Evolutionary conservation across 2,113 vertebrate species (phyloP).

Genomic region (Phaetusa simplex): DNA sequence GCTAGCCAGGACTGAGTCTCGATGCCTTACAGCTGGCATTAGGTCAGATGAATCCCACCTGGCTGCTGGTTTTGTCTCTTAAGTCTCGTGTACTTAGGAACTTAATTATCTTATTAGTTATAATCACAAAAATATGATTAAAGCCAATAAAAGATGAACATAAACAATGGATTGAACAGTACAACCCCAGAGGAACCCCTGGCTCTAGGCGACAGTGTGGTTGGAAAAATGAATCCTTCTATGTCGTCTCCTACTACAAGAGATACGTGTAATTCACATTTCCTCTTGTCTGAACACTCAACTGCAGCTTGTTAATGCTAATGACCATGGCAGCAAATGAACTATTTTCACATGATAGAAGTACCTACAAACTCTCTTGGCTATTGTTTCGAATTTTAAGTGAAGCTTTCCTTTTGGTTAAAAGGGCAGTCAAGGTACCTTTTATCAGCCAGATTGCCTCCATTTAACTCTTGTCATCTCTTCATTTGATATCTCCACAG

Average conservation of each 20-base stretch:
- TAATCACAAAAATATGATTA: slow-evolving; percentile 34
- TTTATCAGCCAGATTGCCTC: not conserved
- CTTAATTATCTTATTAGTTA: slow-evolving; percentile 21
- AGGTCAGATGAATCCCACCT: slow-evolving; percentile 28
- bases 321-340: not conserved
- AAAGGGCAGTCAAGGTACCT: not conserved
- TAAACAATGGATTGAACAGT: not conserved
- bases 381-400: not conserved
- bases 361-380: not conserved
- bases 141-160: not conserved
- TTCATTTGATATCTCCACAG: not conserved
- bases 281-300: not conserved
- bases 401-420: not conserved
- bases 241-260: not conserved
- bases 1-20: not conserved
- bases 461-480: not conserved
- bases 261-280: not conserved
- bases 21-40: not conserved
- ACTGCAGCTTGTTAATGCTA: not conserved
- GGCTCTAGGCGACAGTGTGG: not conserved
- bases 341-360: not conserved
- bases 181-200: not conserved
- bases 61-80: not conserved
- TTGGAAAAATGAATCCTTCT: not conserved
- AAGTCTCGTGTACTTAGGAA: not conserved